Evolutionary conservation across 2,113 vertebrate species (phyloP), one percentile per base, ranked within the genome.

Genomic region (Podarcis raffonei): DNA sequence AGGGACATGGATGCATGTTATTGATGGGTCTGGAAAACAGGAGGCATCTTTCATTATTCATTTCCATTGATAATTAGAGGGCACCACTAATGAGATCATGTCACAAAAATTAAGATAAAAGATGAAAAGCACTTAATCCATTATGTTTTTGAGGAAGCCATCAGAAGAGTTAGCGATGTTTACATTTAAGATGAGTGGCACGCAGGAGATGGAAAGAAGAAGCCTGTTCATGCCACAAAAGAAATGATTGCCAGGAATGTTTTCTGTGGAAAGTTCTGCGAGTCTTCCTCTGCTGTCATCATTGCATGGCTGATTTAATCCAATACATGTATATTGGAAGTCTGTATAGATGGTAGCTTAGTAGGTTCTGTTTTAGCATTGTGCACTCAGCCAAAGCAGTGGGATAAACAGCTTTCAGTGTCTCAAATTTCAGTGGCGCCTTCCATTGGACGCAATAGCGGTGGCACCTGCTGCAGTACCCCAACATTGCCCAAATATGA

Each of bases 41-140:
- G 96, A 90, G 77, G 82, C 85, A 95, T 94, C 95, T 96, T 96
- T 96, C 94, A 95, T 94, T 92, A 96, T 96, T 96, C 92, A 96
- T 95, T 92, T 95, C 91, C 85, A 15, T 92, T 94, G 87, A 90
- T 95, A 95, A 95, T 96, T 96, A 96, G 92, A 94, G 91, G 91
- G 90, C 90, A 94, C 85, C 90, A 89, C 85, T 93, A 95, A 97
- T 95, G 95, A 92, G 92, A 94, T 96, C 91, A 93, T 95, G 95
- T 96, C 95, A 96, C 89, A 95, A 93, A 96, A 96, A 96, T 96
- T 91, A 96, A 95, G 95, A 96, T 94, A 92, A 94, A 96, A 94
- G 87, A 89, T 88, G n/a, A 53, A 92, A 92, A 93, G 90, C 90
- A 83, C 82, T 8, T 77, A 76, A 81, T 37, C 62, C 89, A 35